These are phyloP conservation scores for Atopsyche davidsoni DNA, from an alignment of 1,140 invertebrate species.

Conservation along the genomic window DNA sequence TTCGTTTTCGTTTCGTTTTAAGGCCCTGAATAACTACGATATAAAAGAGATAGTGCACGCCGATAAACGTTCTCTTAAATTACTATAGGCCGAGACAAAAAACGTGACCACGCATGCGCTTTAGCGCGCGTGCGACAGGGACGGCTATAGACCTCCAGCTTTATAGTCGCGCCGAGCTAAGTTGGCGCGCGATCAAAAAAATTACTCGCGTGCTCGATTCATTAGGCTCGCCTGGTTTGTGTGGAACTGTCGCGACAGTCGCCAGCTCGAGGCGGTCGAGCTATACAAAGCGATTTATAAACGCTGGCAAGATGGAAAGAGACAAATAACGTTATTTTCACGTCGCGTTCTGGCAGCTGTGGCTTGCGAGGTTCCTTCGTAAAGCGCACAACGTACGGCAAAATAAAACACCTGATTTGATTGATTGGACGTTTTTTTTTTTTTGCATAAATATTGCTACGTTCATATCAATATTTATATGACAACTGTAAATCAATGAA, in stretches of 20 bases:
- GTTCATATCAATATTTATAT: background rate
- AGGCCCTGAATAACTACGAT: background rate
- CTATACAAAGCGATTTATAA: slow-evolving; percentile 18
- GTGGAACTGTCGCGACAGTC: no score
- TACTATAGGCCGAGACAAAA: slow-evolving; percentile 18
- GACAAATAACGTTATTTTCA: slow-evolving; percentile 20
- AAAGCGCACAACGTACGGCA: slow-evolving; percentile 4
- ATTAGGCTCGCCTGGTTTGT: no score
- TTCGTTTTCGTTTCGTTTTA: background rate
- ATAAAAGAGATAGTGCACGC: slow-evolving; percentile 19
- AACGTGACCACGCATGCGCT: background rate
- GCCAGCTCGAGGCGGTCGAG: no score
- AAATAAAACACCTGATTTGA: no score
- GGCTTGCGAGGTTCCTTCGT: background rate
- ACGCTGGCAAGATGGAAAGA: slow-evolving; percentile 14
- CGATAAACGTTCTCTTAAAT: slow-evolving; percentile 21
- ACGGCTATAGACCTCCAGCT: no score
- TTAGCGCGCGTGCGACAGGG: slow-evolving; percentile 1
- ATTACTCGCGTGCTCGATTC: no score
- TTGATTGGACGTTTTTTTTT: slow-evolving; percentile 2
- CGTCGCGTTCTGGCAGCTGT: slow-evolving; percentile 9
- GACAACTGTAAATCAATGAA: no score
- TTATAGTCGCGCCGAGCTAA: no score
- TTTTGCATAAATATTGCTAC: slow-evolving; percentile 2
- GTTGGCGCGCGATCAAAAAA: no score